These are phyloP conservation scores for Cercopithecus mona DNA, from an alignment of 2,113 vertebrate genomes.

Conservation along the genomic window DNA sequence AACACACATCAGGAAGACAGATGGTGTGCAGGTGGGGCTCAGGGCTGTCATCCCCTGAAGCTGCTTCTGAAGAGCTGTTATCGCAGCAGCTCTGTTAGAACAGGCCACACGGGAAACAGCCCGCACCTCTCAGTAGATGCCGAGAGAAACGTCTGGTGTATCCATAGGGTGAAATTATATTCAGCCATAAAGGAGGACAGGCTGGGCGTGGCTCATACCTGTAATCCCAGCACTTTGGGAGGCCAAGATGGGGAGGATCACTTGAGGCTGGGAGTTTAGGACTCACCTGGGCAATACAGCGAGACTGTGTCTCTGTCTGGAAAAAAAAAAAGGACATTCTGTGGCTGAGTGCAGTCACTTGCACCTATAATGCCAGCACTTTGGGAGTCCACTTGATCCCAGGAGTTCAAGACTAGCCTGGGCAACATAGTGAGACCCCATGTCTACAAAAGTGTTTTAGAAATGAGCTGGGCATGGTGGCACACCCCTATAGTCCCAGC, in stretches of 20 bases:
- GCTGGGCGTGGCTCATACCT: not conserved
- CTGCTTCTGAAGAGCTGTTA: not conserved
- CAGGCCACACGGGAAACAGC: not conserved
- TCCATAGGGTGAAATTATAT: accelerated
- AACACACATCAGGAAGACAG: not conserved
- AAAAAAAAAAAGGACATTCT: not conserved
- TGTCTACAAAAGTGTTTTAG: too few species aligned
- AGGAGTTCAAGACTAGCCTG: too few species aligned
- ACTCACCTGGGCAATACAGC: not conserved
- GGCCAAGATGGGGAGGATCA: not conserved
- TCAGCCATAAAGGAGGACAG: not conserved
- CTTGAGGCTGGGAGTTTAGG: not conserved
- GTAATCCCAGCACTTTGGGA: not conserved
- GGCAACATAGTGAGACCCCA: too few species aligned
- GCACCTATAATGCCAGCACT: not conserved
- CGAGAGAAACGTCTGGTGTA: accelerated
- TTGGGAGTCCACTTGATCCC: not conserved
- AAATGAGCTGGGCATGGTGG: not conserved
- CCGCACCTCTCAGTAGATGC: accelerated
- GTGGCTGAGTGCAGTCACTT: not conserved
- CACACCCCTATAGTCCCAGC: not conserved
- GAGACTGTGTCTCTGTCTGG: not conserved
- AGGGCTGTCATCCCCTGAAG: too few species aligned
- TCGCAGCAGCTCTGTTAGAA: accelerated
- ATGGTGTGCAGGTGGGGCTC: too few species aligned